Evolutionary conservation across 1,140 invertebrate species (phyloP), one percentile per base, ranked within the genome.

Genomic region (Stegodyphus mimosarum): DNA sequence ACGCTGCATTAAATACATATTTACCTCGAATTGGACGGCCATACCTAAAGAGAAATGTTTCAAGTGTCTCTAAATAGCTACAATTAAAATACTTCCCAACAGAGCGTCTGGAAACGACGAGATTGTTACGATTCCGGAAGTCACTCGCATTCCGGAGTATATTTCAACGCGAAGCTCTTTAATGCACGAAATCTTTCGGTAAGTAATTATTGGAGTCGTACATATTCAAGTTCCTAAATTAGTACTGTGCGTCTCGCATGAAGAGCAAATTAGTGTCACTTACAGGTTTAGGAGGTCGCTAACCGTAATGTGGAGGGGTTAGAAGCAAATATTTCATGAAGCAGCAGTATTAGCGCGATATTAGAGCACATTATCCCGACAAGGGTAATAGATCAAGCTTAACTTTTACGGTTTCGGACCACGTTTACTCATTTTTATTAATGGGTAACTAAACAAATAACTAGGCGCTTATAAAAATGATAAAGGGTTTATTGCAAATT

Each of bases 201-300:
- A 70, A 69, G 64, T 69, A 79, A 69, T 79, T 79, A 79, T 79
- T 55, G 55, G 18, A 70, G 77, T 70, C 77, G 52, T 79, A 79
- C 69, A 79, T 79, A 79, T 79, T 79, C 18, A 79, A 70, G 51
- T 67, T 55, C 18, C n/a, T 18, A 64, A 77, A 64, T 77, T 64
- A 77, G 75, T 66, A 6, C n/a, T 17, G 50, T 77, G 60, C 66
- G 63, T 67, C 60, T 66, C 10, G 50, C 75, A 33, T 33, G 33
- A 33, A 33, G 17, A 75, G 73, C 53, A 63, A 75, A 75, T 75
- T 60, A 75, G 73, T 75, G 73, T 75, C 73, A 75, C 52, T 55
- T 75, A 63, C 73, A 75, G 73, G 52, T 75, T 75, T 75, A 75
- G 55, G 73, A 63, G 73, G 73, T 75, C 73, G 73, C 63, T 17